Percentiles rank a stretch among this genome's conserved stretches.
phyloP scores from a whole-genome alignment of 2,797 vertebrate species.

The Esox masquinongy region DNA sequence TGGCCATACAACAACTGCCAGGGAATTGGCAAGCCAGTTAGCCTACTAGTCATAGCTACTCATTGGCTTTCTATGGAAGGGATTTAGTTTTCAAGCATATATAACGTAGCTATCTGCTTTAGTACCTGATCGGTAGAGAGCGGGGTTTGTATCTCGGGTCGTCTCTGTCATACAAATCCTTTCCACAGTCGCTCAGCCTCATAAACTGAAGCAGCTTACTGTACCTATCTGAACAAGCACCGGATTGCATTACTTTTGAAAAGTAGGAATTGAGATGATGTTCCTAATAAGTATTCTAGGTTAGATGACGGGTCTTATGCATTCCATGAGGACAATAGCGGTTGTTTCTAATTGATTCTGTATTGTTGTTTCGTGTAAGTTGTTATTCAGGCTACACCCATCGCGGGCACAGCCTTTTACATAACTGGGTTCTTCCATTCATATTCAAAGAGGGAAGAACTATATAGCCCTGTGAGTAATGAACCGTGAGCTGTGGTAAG shows the following conservation, averaged over 20 bases:
- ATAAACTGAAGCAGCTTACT: too few relatives aligned
- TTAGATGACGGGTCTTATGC: neutral
- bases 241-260: too few relatives aligned
- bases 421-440: constrained; percentile 18
- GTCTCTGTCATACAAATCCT: too few relatives aligned
- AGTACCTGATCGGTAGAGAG: constrained; percentile 28
- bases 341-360: neutral
- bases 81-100: neutral
- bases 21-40: neutral
- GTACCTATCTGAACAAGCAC: too few relatives aligned
- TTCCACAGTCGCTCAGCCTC: too few relatives aligned
- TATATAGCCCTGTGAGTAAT: neutral
- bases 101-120: neutral
- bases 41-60: neutral
- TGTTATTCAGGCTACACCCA: constrained; percentile 54
- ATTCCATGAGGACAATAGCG: neutral
- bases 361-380: neutral
- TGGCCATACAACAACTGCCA: neutral
- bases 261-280: neutral
- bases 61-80: neutral
- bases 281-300: too few relatives aligned
- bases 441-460: neutral
- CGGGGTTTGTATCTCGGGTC: too few relatives aligned
- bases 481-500: neutral
- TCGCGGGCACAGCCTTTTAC: constrained; percentile 29